Evolutionary conservation across 2,888 invertebrate species (phyloP), one percentile per base, ranked within the genome.

Genomic region (Microplitis deprimator): DNA sequence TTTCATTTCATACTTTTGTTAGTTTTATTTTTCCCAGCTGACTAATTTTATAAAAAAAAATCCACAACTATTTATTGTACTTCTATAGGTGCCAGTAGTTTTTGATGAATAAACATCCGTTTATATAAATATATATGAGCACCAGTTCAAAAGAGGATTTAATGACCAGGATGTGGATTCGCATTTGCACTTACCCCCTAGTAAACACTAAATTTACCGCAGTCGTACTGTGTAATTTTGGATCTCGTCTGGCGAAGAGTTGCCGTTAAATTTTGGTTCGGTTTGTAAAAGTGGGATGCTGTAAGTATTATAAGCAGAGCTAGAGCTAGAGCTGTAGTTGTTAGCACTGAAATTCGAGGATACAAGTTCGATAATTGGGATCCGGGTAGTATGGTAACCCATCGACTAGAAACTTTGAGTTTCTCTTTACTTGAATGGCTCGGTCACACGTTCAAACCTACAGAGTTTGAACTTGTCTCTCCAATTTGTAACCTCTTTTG

Each of bases 281-380:
- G 13, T 10, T 62, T 6, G 65, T 65, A 62, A 71, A 41, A 40
- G 7, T 41, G 8, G 68, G 20, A 68, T 17, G 17, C 17, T 41
- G 17, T 41, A 6, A 20, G 60, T 59, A n/a, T 60, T 29, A 17
- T 20, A 17, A 17, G 5, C 20, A 60, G 13, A 68, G 61, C 29
- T 39, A 17, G 60, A 67, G 3, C 8, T n/a, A 20, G 38, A 59
- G 41, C 65, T 50, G 68, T 61, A 68, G 62, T 79, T 77, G 71
- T 81, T 81, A 79, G 75, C 73, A 39, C 29, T 69, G 78, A 79
- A 75, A 82, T 81, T 65, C 67, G 68, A 64, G 68, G 67, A 74
- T 50, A 38, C 79, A 79, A 80, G 81, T 81, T 82, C 78, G 78
- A 77, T 80, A 80, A 81, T 82, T 80, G 76, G 77, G 79, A 74